phyloP scores from a whole-genome alignment of 1,140 invertebrate genomes.

The Macrobrachium nipponense region DNA sequence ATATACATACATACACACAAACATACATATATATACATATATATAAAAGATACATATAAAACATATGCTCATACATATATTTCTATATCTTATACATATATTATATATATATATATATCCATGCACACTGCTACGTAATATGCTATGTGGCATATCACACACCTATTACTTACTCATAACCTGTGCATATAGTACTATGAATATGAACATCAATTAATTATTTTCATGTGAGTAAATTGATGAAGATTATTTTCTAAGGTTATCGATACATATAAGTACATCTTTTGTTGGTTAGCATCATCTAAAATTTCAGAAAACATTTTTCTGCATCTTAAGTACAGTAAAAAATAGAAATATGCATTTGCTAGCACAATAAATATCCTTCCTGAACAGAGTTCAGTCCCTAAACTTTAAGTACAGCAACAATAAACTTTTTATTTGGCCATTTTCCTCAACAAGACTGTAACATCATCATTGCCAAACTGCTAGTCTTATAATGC shows the following conservation, averaged over 20 bases:
- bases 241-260: background rate
- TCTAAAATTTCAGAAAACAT: background rate
- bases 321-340: background rate
- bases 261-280: too few species aligned
- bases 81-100: too few species aligned
- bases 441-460: too few species aligned
- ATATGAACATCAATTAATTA: constrained; percentile 2
- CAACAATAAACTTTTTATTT: background rate
- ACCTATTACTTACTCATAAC: constrained; percentile 3
- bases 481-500: too few species aligned
- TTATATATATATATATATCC: background rate
- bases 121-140: background rate
- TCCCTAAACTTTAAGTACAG: constrained; percentile 3
- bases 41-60: too few species aligned
- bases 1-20: too few species aligned
- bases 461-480: too few species aligned
- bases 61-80: too few species aligned
- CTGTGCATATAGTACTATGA: constrained; percentile 6
- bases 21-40: too few species aligned
- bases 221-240: constrained; percentile 1
- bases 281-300: background rate
- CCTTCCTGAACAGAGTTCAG: background rate
- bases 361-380: background rate
- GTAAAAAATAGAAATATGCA: constrained; percentile 12
- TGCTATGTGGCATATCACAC: background rate